Evolutionary conservation across 30 jellyfish, hydroid and myxozoan genomes (phyloP).

Genomic region (Mastigias papua): DNA sequence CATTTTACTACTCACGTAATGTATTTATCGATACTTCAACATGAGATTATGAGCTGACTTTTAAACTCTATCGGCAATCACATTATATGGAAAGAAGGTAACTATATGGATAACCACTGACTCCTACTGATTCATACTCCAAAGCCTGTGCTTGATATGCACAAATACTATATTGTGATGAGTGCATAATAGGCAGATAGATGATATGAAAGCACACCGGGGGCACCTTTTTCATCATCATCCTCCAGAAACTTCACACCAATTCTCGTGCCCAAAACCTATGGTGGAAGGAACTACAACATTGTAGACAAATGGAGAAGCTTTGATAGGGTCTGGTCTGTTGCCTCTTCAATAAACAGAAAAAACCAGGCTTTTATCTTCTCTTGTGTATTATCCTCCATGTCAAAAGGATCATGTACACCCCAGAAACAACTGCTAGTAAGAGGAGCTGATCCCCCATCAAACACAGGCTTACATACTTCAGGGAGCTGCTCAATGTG

Average conservation of each 20-base stretch:
- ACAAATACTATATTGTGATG: background rate
- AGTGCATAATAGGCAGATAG: background rate
- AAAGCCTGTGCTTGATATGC: background rate
- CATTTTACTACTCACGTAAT: no score
- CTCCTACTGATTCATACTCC: background rate
- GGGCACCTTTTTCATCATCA: constrained; percentile 3
- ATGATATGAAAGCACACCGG: background rate
- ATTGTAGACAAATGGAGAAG: constrained; percentile 14
- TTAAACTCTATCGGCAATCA: no score
- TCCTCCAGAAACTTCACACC: constrained; percentile 4
- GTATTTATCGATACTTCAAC: no score
- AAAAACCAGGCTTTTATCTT: background rate
- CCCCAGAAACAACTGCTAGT: background rate
- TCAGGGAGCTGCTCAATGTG: background rate
- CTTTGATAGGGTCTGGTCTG: constrained; percentile 5
- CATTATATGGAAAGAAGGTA: no score
- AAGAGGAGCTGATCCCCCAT: background rate
- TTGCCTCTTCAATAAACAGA: background rate
- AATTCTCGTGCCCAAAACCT: constrained; percentile 11
- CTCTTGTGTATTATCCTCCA: background rate
- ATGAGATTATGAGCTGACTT: no score
- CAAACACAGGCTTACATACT: constrained; percentile 13
- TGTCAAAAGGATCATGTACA: background rate
- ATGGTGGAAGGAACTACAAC: constrained; percentile 8
- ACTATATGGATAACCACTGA: background rate